Evolutionary conservation across 2,797 vertebrate genomes (phyloP), one percentile per base, ranked within the genome.

Genomic region (Manis crassicaudata): DNA sequence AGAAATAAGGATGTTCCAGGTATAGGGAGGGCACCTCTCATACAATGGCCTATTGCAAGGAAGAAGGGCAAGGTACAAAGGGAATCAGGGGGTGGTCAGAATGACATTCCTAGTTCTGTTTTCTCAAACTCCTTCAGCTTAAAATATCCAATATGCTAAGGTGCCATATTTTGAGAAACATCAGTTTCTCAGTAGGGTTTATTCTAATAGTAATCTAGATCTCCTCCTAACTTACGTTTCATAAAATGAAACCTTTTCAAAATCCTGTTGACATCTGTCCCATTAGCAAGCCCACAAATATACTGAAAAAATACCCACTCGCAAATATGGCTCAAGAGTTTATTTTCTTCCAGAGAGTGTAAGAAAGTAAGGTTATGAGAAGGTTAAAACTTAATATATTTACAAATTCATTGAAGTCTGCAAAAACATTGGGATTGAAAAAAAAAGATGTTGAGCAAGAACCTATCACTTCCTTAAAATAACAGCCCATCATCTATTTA

Each of bases 221-320:
- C 80, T 79, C 65, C 81, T 84, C 63, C 70, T 90, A 87, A 10
- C 40, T 37, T 81, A 70, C 77, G n/a, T 96, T 88, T 93, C 60
- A 63, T 83, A 93, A 93, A 90, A 73, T 72, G 9, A 92, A 94
- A 93, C 3, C 37, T 79, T 96, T 95, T 29, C 27, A 65, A 93
- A 95, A 70, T 46, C 40, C 80, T 80, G 29, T 27, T 92, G 60
- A 89, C 46, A 80, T 85, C 27, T 72, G 73, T 67, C 79, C 94
- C 52, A 62, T 88, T 81, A 79, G 92, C 2, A 95, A 94, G 68
- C 25, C 58, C 46, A 83, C 37, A 87, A 82, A 87, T 72, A 68
- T 50, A 77, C 60, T 32, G 21, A 92, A 70, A 85, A 50, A 79
- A 80, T 37, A 84, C 27, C 46, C 37, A 80, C 62, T 87, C 77